Evolutionary conservation across 2,888 invertebrate genomes (phyloP).

Genomic region (Heliconius erato): DNA sequence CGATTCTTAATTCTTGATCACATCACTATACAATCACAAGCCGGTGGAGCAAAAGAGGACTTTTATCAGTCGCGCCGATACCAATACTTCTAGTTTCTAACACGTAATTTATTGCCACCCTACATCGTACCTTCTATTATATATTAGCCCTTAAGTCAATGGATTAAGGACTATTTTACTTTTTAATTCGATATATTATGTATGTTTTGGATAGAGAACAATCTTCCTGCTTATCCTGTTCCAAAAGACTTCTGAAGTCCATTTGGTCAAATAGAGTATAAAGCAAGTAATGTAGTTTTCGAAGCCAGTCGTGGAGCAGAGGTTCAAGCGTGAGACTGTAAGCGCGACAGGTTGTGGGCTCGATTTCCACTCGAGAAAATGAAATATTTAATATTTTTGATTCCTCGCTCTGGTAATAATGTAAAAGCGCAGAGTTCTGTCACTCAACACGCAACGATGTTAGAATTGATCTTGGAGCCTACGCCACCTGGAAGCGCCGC

Average conservation of each 20-base stretch:
- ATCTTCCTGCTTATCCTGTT: slow-evolving; percentile 41
- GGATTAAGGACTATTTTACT: slow-evolving; percentile 42
- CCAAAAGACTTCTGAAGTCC: slow-evolving; percentile 30
- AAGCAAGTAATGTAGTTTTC: background rate
- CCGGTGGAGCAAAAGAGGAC: slow-evolving; percentile 73
- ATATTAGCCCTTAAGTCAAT: slow-evolving; percentile 37
- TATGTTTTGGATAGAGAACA: slow-evolving; percentile 27
- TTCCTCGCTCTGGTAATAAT: background rate
- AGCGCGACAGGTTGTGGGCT: background rate
- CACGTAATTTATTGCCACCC: slow-evolving; percentile 80
- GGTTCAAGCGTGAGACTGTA: background rate
- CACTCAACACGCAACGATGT: background rate
- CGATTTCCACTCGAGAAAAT: background rate
- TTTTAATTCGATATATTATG: background rate
- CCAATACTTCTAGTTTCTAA: slow-evolving; percentile 75
- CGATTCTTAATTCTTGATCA: background rate
- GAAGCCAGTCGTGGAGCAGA: background rate
- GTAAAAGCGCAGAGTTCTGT: background rate
- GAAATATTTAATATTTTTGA: background rate
- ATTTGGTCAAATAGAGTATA: background rate
- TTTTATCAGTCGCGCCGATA: slow-evolving; percentile 82
- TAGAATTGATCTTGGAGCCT: too few relatives aligned
- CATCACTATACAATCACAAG: slow-evolving; percentile 70
- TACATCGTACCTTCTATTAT: slow-evolving; percentile 48
- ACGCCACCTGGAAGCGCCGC: too few relatives aligned